A percentile compares a stretch with the other conserved stretches of the same genome.
These are phyloP conservation scores for Rutpela maculata DNA, from an alignment of 2,888 invertebrate genomes.

Conservation along the genomic window DNA sequence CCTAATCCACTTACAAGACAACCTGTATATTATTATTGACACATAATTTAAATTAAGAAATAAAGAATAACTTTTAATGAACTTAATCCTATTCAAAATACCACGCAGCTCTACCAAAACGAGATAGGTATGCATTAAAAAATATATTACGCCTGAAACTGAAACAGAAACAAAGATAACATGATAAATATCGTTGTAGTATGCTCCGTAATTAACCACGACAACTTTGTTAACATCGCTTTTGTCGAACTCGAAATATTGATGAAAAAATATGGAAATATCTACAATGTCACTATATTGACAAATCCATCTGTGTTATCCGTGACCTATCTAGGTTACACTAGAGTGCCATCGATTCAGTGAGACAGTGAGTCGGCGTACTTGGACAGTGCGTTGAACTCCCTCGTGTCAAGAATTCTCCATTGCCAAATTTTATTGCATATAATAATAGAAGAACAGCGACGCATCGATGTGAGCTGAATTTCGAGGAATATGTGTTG, in stretches of 20 bases:
- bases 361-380: slow-evolving; percentile 4
- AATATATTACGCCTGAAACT: too few species aligned
- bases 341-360: background rate
- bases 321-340: slow-evolving; percentile 4
- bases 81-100: too few species aligned
- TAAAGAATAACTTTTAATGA: too few species aligned
- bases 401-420: background rate
- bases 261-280: background rate
- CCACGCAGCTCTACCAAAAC: too few species aligned
- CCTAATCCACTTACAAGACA: too few species aligned
- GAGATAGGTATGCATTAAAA: too few species aligned
- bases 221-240: background rate
- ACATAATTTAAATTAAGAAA: too few species aligned
- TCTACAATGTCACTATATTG: background rate
- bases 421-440: background rate
- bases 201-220: background rate
- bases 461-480: background rate
- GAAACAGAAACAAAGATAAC: too few species aligned
- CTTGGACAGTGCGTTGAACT: slow-evolving; percentile 7
- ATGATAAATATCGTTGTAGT: too few species aligned
- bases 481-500: background rate
- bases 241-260: background rate
- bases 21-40: too few species aligned
- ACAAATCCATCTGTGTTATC: background rate
- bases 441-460: background rate